phyloP scores from a whole-genome alignment of 37 sponge, comb jelly and placozoan species.

The Hexactinellida sp. region DNA sequence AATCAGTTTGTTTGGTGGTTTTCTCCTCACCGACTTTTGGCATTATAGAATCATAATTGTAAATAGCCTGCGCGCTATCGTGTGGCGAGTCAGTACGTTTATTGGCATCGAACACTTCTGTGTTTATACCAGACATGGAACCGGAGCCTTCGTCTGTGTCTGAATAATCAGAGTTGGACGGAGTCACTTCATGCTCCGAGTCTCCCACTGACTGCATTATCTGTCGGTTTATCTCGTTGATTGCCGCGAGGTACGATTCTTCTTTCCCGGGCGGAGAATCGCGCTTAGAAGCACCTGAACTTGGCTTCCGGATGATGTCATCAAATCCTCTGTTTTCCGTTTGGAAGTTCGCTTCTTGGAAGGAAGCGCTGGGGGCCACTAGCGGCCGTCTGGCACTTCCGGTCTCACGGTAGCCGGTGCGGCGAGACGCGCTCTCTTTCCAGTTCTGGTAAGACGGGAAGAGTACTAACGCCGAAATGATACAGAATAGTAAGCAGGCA shows the following conservation, averaged over 20 bases:
- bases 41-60: constrained; percentile 2
- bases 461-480: neutral
- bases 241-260: neutral
- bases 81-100: neutral
- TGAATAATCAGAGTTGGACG: neutral
- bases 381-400: neutral
- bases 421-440: neutral
- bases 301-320: neutral
- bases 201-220: neutral
- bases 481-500: neutral
- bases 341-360: neutral
- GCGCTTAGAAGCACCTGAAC: neutral
- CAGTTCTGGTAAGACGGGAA: neutral
- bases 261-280: neutral
- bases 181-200: neutral
- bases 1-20: constrained; percentile 9
- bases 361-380: neutral
- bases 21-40: neutral
- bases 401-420: neutral
- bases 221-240: constrained; percentile 11
- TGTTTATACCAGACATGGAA: neutral
- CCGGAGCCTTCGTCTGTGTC: neutral
- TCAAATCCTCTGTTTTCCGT: neutral
- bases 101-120: neutral
- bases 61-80: neutral